Percentiles rank a stretch among this genome's conserved stretches.
phyloP scores from a whole-genome alignment of 2,797 vertebrate species.

The Telmatherina bonti region DNA sequence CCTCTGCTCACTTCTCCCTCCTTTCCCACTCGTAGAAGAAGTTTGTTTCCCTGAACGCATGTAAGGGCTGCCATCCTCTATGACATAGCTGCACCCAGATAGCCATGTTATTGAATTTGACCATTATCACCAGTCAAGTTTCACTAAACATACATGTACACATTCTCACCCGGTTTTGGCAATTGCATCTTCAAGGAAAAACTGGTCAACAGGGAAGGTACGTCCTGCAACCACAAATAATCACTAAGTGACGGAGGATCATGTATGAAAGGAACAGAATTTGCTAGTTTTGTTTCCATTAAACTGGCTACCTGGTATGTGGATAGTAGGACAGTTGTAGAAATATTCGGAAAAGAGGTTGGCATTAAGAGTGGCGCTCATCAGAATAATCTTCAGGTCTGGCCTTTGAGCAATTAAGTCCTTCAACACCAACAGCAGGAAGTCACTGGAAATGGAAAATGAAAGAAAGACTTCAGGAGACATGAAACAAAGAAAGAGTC shows the following conservation, averaged over 20 bases:
- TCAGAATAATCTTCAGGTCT: slow-evolving; percentile 92
- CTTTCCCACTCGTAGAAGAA: slow-evolving; percentile 68
- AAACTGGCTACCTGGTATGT: slow-evolving; percentile 89
- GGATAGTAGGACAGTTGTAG: slow-evolving; percentile 87
- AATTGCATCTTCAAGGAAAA: slow-evolving; percentile 95
- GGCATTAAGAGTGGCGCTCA: slow-evolving; percentile 97
- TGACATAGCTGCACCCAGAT: slow-evolving; percentile 85
- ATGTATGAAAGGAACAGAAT: not conserved
- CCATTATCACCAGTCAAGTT: not conserved
- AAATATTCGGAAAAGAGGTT: slow-evolving; percentile 96
- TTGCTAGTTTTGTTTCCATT: not conserved
- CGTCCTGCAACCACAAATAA: slow-evolving; percentile 81
- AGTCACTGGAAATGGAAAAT: slow-evolving; percentile 85
- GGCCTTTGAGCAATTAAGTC: slow-evolving; percentile 90
- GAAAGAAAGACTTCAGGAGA: not conserved
- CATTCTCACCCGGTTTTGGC: slow-evolving; percentile 87
- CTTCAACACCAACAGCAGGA: slow-evolving; percentile 95
- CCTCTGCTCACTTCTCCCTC: slow-evolving; percentile 57
- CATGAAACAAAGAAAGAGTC: not conserved
- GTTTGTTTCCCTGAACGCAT: slow-evolving; percentile 86
- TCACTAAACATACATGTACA: not conserved
- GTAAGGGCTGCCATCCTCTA: slow-evolving; percentile 92
- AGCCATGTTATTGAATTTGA: not conserved
- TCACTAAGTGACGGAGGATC: not conserved
- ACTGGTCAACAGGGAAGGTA: slow-evolving; percentile 95